Base-by-base conservation (phyloP, 2,113 vertebrate genomes). In the Calcarius ornatus region DNA sequence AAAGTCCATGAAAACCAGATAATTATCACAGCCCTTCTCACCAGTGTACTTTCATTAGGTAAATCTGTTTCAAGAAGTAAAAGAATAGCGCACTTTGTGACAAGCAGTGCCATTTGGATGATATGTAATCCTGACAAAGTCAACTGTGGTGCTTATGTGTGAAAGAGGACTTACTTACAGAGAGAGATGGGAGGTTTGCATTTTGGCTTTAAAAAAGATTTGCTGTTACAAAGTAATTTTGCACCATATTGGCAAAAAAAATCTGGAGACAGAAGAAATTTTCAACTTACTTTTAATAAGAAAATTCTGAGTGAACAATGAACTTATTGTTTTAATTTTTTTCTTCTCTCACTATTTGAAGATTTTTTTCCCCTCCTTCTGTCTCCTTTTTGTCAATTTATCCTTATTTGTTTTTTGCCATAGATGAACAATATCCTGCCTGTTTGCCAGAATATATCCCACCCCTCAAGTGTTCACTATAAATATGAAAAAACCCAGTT, bases 171-270 rank as follows among this genome's bases (percentile, higher is more conserved):
- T 57, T 57, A 27, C 8, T 40, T 54, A 30, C 8, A 76, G 43
- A 64, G 9, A 78, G 2, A 15, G 11, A 47, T 4, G 2, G 9
- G 5, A 59, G 2, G 5, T 6, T 10, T 54, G 3, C 0, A n/a
- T 3, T 79, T 90, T 31, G 11, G 5, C 20, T 76, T 61, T n/a
- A 22, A 60, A 81, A 77, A 54, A 16, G 2, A 15, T 59, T 48
- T 85, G 1, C 5, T 72, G 3, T 2, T 73, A 61, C 82, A 75
- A 72, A 18, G 8, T 21, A 21, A 27, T 45, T 3, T 77, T 88
- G 51, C 11, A 61, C 2, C 1, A 0, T 27, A 28, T 9, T 45
- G 6, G 1, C 11, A 70, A 80, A 76, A 14, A 6, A 16, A 68
- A 72, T 64, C 14, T 3, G 19, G 13, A 81, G 23, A 50, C 1